These are phyloP conservation scores for Noctuana brunneofusca DNA, from an alignment of 2,888 invertebrate species.

Conservation along the genomic window DNA sequence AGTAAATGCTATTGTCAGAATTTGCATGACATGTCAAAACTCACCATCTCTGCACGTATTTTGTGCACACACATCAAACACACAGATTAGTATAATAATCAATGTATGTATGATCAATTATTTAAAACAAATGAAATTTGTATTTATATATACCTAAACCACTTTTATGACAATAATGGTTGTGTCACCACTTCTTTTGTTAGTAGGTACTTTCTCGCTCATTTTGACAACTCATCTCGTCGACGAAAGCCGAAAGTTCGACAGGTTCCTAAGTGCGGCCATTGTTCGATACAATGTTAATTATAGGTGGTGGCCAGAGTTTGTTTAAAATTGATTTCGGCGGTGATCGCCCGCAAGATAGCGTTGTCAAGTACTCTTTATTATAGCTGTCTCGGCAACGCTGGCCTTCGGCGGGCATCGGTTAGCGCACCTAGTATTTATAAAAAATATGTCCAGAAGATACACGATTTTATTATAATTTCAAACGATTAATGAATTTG, in stretches of 20 bases:
- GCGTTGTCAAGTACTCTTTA: slow-evolving; percentile 62
- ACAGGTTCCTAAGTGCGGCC: slow-evolving; percentile 56
- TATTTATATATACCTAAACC: no score
- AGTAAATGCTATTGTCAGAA: no score
- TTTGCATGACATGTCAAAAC: no score
- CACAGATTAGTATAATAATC: no score
- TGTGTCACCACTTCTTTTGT: not conserved
- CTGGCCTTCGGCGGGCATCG: slow-evolving; percentile 37
- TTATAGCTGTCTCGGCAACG: slow-evolving; percentile 57
- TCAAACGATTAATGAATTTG: not conserved
- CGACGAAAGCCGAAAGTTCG: not conserved
- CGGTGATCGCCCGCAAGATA: slow-evolving; percentile 69
- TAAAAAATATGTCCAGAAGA: slow-evolving; percentile 10
- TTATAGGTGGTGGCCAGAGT: slow-evolving; percentile 79
- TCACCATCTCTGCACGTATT: no score
- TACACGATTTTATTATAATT: not conserved
- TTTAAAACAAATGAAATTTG: no score
- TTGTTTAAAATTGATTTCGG: slow-evolving; percentile 82
- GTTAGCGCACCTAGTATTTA: slow-evolving; percentile 33
- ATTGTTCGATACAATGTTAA: slow-evolving; percentile 75
- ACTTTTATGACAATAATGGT: no score
- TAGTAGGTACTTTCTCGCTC: not conserved
- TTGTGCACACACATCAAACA: no score
- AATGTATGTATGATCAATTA: no score
- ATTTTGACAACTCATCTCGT: not conserved